Conservation (phyloP, 2,888 invertebrate species). For the Phrixothrix hirtus region DNA sequence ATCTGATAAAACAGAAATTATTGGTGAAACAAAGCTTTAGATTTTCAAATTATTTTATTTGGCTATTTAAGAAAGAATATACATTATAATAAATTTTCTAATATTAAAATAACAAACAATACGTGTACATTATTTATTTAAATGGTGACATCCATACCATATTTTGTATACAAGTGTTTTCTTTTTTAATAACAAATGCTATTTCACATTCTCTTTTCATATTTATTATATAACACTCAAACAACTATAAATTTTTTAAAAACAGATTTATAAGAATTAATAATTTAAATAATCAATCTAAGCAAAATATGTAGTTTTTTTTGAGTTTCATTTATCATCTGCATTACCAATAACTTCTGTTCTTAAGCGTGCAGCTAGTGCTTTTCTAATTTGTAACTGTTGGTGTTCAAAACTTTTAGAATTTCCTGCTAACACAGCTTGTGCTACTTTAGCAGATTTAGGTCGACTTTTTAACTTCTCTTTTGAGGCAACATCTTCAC, state of each 20-base stretch:
- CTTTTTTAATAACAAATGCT: slow-evolving; percentile 24
- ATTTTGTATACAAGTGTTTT: slow-evolving; percentile 50
- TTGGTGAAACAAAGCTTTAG: too few species aligned
- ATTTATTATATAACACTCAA: neutral
- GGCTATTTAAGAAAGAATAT: slow-evolving; percentile 6
- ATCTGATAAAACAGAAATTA: neutral
- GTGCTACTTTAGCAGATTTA: slow-evolving; percentile 75
- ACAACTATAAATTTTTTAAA: slow-evolving; percentile 47
- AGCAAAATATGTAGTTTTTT: slow-evolving; percentile 40
- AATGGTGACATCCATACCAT: slow-evolving; percentile 48
- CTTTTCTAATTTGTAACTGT: slow-evolving; percentile 78
- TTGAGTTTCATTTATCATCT: slow-evolving; percentile 13
- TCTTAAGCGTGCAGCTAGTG: slow-evolving; percentile 82
- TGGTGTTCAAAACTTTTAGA: slow-evolving; percentile 55
- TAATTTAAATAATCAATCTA: slow-evolving; percentile 57
- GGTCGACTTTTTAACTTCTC: slow-evolving; percentile 59
- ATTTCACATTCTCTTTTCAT: neutral
- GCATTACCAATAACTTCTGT: slow-evolving; percentile 76
- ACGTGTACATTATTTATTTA: slow-evolving; percentile 27
- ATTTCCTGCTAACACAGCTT: slow-evolving; percentile 64
- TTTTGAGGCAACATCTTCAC: slow-evolving; percentile 53
- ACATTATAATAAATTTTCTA: slow-evolving; percentile 22
- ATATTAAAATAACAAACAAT: slow-evolving; percentile 31
- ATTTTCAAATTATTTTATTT: slow-evolving; percentile 12
- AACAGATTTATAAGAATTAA: slow-evolving; percentile 50